Evolutionary conservation across 2,888 invertebrate genomes (phyloP).

Genomic region (Rotaria macrura): DNA sequence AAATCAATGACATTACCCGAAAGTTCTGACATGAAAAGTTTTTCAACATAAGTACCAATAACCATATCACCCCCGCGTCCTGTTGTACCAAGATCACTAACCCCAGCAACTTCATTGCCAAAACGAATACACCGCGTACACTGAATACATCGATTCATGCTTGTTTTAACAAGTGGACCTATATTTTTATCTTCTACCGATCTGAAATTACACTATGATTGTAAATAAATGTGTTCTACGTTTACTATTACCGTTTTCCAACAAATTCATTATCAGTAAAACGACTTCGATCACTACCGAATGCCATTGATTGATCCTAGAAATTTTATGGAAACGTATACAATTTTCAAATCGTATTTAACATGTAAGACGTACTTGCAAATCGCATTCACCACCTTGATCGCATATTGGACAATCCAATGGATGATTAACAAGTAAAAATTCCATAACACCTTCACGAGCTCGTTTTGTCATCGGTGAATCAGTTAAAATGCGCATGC

Average conservation of each 20-base stretch:
- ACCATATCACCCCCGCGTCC: constrained; percentile 69
- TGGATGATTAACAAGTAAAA: constrained; percentile 91
- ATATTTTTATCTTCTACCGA: constrained; percentile 98
- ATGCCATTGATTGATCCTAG: constrained; percentile 94
- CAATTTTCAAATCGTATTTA: constrained; percentile 36
- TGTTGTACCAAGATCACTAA: constrained; percentile 75
- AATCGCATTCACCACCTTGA: constrained; percentile 64
- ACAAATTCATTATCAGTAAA: constrained; percentile 80
- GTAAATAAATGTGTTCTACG: too few relatives aligned
- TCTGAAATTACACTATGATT: constrained; percentile 18
- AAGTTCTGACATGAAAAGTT: constrained; percentile 86
- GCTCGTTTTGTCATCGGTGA: constrained; percentile 77
- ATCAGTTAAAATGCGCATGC: constrained; percentile 89
- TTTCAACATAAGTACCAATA: constrained; percentile 94
- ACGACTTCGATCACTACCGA: constrained; percentile 73
- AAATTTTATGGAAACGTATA: constrained; percentile 57
- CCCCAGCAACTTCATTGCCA: constrained; percentile 95
- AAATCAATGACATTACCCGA: constrained; percentile 96
- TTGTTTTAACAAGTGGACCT: constrained; percentile 90
- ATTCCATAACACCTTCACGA: constrained; percentile 85
- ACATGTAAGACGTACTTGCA: constrained; percentile 41
- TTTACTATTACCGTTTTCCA: constrained; percentile 61
- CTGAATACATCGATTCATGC: constrained; percentile 98
- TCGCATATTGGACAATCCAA: constrained; percentile 99
- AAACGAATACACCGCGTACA: constrained; percentile 92